Conservation (phyloP, 1,140 invertebrate species). For the Drosophila elegans region DNA sequence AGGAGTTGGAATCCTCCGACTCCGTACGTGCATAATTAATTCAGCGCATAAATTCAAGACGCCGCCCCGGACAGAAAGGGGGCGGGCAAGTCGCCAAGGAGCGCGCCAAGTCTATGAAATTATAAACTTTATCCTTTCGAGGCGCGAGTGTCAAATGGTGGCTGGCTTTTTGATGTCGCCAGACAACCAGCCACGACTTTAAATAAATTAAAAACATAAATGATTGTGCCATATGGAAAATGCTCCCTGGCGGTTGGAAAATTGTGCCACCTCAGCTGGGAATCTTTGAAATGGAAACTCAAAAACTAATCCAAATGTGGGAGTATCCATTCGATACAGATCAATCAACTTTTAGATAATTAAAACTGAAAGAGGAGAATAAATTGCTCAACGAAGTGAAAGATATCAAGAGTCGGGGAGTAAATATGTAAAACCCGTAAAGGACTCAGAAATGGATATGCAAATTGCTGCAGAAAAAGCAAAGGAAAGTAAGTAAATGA, state of each 20-base stretch:
- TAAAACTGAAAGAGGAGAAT: conserved; percentile 47
- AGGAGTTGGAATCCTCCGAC: conserved; percentile 7
- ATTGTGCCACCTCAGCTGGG: conserved; percentile 21
- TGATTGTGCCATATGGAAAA: conserved; percentile 36
- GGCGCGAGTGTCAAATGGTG: conserved; percentile 44
- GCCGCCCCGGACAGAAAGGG: conserved; percentile 35
- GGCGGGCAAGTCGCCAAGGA: conserved; percentile 15
- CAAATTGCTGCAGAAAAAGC: conserved; percentile 33
- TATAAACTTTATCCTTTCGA: conserved; percentile 79
- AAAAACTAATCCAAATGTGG: conserved; percentile 35
- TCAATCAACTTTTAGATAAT: conserved; percentile 53
- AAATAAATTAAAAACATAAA: conserved; percentile 69
- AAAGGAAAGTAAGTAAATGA: conserved; percentile 32
- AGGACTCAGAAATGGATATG: conserved; percentile 45
- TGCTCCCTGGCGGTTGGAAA: conserved; percentile 12
- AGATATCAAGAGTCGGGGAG: conserved; percentile 12
- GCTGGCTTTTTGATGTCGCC: conserved; percentile 64
- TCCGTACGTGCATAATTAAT: conserved; percentile 82
- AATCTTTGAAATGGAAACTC: not conserved
- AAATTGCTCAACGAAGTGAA: conserved; percentile 36
- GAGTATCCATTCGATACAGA: conserved; percentile 41
- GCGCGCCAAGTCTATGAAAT: conserved; percentile 72
- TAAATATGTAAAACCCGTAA: conserved; percentile 42
- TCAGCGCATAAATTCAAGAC: conserved; percentile 82
- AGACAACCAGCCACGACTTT: conserved; percentile 42